Percentiles rank a stretch among this genome's conserved stretches.
phyloP scores from a whole-genome alignment of 2,113 vertebrate species.

The Oryzias woworae region DNA sequence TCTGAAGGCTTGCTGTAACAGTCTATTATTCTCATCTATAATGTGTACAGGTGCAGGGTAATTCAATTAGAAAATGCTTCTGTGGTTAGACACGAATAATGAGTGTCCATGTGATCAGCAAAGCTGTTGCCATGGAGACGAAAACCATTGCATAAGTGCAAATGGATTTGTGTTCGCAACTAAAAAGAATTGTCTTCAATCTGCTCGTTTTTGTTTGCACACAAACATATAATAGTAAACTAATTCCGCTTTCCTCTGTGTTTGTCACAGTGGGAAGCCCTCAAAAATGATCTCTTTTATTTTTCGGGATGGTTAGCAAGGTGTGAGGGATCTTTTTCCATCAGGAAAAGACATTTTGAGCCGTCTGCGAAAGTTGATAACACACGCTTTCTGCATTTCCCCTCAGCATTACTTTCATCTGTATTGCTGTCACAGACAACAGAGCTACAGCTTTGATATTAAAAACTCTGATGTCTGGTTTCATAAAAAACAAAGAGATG shows the following conservation, averaged over 20 bases:
- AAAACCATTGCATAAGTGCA: constrained; percentile 76
- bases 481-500: constrained; percentile 18
- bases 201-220: constrained; percentile 69
- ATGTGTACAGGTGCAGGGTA: constrained; percentile 82
- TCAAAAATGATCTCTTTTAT: constrained; percentile 21
- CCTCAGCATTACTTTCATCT: constrained; percentile 42
- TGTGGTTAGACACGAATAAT: constrained; percentile 79
- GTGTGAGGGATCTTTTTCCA: constrained; percentile 23
- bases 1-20: constrained; percentile 44
- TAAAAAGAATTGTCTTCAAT: constrained; percentile 62
- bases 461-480: constrained; percentile 29
- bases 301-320: constrained; percentile 27
- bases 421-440: constrained; percentile 23
- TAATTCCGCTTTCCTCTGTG: constrained; percentile 32
- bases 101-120: constrained; percentile 71
- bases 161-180: constrained; percentile 65
- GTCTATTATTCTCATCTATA: constrained; percentile 74
- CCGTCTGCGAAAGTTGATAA: constrained; percentile 51
- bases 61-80: constrained; percentile 81
- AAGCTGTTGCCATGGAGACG: constrained; percentile 82
- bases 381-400: constrained; percentile 30
- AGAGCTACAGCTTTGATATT: constrained; percentile 27
- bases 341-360: constrained; percentile 26
- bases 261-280: constrained; percentile 11
- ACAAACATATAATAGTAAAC: constrained; percentile 36